Evolutionary conservation across 2,113 vertebrate genomes (phyloP).

Genomic region (Apaloderma vittatum): DNA sequence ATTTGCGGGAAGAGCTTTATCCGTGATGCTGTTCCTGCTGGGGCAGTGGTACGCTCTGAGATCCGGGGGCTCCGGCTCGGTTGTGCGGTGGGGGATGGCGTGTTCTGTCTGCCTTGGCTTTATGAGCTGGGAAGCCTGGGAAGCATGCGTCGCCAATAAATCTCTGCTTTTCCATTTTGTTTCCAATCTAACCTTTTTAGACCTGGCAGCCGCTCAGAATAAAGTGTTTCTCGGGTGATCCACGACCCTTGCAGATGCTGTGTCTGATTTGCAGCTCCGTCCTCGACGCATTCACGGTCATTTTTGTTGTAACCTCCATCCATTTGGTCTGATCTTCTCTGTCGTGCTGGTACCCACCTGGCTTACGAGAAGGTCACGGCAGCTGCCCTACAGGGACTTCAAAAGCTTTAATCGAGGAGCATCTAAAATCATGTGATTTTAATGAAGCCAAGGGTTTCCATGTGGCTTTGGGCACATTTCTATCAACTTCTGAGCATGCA

Average conservation of each 20-base stretch:
- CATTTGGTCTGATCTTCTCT: not conserved
- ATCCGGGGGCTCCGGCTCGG: not conserved
- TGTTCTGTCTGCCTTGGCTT: not conserved
- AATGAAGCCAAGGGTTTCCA: not conserved
- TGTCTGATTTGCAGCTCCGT: not conserved
- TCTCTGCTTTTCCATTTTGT: not conserved
- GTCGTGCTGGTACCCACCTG: not conserved
- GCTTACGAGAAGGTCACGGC: not conserved
- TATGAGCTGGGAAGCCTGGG: not conserved
- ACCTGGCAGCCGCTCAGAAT: not conserved
- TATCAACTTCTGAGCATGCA: not conserved
- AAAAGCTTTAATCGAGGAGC: not conserved
- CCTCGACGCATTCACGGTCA: not conserved
- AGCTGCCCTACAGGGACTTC: not conserved
- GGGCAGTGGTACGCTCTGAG: not conserved
- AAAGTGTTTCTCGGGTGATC: not conserved
- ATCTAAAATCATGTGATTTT: not conserved
- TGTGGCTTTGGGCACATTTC: not conserved
- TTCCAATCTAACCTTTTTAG: not conserved
- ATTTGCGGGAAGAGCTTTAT: not conserved
- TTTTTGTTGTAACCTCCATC: not conserved
- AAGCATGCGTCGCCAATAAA: not conserved
- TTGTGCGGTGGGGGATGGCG: fast-evolving
- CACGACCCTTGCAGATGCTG: not conserved
- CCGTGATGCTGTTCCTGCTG: not conserved